Percentiles rank a stretch among this genome's conserved stretches.
These are phyloP conservation scores for Acanthaster planci DNA, from an alignment of 35 echinoderm and acorn worm species.

Conservation along the genomic window DNA sequence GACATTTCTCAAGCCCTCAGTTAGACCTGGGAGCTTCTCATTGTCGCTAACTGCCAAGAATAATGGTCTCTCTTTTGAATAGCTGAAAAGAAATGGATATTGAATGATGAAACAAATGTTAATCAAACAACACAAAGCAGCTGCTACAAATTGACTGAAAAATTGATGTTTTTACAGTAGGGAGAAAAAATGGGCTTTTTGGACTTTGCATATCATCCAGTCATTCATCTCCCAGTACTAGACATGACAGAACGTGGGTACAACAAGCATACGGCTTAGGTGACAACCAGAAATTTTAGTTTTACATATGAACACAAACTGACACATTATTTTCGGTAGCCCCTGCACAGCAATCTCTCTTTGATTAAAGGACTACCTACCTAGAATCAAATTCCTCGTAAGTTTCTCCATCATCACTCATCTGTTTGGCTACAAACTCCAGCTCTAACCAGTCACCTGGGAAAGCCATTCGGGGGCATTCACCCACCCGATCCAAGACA, in stretches of 20 bases:
- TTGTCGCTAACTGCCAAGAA: not conserved
- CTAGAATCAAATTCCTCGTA: not conserved
- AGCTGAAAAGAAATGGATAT: not conserved
- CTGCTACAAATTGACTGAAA: too few species aligned
- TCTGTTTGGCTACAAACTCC: not conserved
- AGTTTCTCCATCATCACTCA: not conserved
- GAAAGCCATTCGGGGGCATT: not conserved
- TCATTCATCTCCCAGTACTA: too few species aligned
- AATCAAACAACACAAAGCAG: too few species aligned
- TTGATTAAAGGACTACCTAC: not conserved
- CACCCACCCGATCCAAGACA: not conserved
- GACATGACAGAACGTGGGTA: too few species aligned
- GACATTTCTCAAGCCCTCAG: slow-evolving; percentile 37
- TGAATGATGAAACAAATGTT: too few species aligned
- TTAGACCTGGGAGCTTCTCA: slow-evolving; percentile 22
- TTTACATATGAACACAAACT: too few species aligned
- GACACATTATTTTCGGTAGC: not conserved
- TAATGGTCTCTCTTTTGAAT: not conserved
- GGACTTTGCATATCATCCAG: too few species aligned
- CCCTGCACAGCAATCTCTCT: not conserved
- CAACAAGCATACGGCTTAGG: too few species aligned
- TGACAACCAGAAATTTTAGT: too few species aligned
- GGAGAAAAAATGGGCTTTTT: too few species aligned
- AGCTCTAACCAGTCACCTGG: not conserved
- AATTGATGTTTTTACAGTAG: too few species aligned